phyloP scores from a whole-genome alignment of 2,888 invertebrate genomes.

The Stenurella melanura region DNA sequence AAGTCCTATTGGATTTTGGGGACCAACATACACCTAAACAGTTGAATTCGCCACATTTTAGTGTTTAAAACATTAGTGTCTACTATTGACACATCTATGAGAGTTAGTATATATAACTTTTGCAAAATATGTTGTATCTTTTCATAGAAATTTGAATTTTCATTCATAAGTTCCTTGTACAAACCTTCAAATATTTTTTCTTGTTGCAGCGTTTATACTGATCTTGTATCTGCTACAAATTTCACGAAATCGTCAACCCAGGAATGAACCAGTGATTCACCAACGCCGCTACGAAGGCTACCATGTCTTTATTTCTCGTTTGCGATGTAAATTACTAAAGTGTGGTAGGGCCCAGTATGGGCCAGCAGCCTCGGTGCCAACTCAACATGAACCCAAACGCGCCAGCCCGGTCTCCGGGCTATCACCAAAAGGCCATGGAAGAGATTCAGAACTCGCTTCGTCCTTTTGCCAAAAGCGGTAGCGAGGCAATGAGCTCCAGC shows the following conservation, averaged over 20 bases:
- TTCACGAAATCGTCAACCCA: neutral
- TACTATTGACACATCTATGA: no score
- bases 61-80: no score
- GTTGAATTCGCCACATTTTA: no score
- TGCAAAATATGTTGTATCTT: no score
- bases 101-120: no score
- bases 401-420: constrained; percentile 79
- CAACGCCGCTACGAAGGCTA: neutral
- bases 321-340: constrained; percentile 15
- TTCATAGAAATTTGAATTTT: no score
- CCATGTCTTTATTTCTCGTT: neutral
- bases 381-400: constrained; percentile 81
- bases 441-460: constrained; percentile 89
- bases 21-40: no score
- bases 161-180: neutral
- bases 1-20: no score
- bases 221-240: neutral
- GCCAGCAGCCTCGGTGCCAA: constrained; percentile 74
- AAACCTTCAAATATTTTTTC: neutral
- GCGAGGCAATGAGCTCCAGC: constrained; percentile 80
- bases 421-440: constrained; percentile 91
- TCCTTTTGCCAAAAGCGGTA: constrained; percentile 83
- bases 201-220: neutral
- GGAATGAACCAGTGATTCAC: neutral
- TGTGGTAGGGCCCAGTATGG: constrained; percentile 74